A percentile compares a stretch with the other conserved stretches of the same genome.
These are phyloP conservation scores for Acrobasis suavella DNA, from an alignment of 2,888 invertebrate species.

Conservation along the genomic window DNA sequence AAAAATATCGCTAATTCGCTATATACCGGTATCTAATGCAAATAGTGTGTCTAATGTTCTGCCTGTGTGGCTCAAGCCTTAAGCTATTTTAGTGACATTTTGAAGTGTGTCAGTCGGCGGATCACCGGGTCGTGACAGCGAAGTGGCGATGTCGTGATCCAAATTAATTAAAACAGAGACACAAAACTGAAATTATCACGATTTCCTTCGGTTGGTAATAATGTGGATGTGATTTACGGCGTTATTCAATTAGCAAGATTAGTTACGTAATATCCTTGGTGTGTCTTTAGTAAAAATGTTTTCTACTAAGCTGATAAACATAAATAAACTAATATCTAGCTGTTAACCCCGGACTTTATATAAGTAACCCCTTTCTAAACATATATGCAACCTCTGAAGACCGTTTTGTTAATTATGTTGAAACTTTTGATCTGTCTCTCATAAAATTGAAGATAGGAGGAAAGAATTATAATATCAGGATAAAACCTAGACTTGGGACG, in stretches of 20 bases:
- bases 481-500: no score
- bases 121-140: slow-evolving; percentile 74
- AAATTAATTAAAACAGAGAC: slow-evolving; percentile 82
- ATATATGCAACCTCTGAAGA: no score
- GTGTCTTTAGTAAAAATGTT: no score
- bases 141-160: slow-evolving; percentile 82
- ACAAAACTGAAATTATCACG: slow-evolving; percentile 78
- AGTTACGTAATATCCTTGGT: neutral
- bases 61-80: slow-evolving; percentile 50
- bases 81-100: slow-evolving; percentile 76
- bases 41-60: neutral
- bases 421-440: no score
- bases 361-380: no score
- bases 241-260: slow-evolving; percentile 11
- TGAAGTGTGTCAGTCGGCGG: slow-evolving; percentile 79
- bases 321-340: no score
- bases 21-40: neutral
- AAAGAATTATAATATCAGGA: no score
- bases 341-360: no score
- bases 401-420: no score
- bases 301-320: no score
- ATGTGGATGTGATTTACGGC: slow-evolving; percentile 53
- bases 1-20: neutral
- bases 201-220: slow-evolving; percentile 60
- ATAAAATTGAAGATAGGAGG: no score